phyloP scores from a whole-genome alignment of 1,140 invertebrate genomes.

The Danaus melanippus region DNA sequence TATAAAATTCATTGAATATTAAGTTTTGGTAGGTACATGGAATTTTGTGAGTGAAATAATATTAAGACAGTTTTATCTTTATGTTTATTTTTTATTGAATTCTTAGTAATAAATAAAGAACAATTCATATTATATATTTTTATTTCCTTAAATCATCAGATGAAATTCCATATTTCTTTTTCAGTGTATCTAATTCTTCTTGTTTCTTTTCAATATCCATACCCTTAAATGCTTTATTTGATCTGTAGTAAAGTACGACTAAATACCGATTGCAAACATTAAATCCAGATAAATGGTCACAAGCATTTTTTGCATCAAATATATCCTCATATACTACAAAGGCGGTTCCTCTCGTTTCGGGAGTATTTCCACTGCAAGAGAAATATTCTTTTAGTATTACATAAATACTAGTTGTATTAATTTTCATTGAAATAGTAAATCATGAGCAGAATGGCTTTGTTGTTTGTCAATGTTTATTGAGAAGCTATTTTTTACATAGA shows the following conservation, averaged over 20 bases:
- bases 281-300: conserved; percentile 98
- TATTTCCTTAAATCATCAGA: conserved; percentile 68
- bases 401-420: no score
- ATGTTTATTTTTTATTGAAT: no score
- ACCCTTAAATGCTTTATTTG: conserved; percentile 96
- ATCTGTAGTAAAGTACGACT: conserved; percentile 97
- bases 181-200: conserved; percentile 97
- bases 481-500: no score
- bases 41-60: no score
- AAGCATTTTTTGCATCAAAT: conserved; percentile 99
- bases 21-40: no score
- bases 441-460: no score
- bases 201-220: conserved; percentile 97
- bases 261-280: conserved; percentile 99
- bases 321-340: conserved; percentile 99
- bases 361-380: conserved; percentile 91
- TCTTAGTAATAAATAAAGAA: neutral
- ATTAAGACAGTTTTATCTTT: no score
- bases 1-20: neutral
- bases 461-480: no score
- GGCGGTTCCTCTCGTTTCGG: conserved; percentile 97
- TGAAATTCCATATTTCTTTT: conserved; percentile 90
- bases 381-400: conserved; percentile 3
- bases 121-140: conserved; percentile 26
- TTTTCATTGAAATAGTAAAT: no score